Evolutionary conservation across 2,888 invertebrate species (phyloP).

Genomic region (Drosophila sordidula): DNA sequence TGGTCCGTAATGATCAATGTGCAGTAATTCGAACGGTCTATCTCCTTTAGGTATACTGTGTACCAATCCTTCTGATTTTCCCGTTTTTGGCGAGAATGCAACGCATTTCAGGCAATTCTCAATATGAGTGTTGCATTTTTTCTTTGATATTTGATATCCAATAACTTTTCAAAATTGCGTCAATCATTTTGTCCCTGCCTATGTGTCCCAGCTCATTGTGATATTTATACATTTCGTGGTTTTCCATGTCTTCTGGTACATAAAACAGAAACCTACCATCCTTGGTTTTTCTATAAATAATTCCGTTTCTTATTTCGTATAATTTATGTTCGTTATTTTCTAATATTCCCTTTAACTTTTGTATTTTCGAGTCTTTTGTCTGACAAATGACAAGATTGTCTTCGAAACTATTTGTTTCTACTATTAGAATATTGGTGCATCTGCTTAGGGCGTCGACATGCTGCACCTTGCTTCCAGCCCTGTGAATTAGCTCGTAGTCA

Average conservation of each 20-base stretch:
- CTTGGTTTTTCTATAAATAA: not conserved
- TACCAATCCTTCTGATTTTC: not conserved
- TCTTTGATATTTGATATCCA: not conserved
- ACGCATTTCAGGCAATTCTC: constrained; percentile 5
- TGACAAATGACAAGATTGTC: no score
- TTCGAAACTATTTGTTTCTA: no score
- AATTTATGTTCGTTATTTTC: not conserved
- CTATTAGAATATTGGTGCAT: no score
- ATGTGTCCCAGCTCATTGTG: not conserved
- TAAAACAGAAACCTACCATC: not conserved
- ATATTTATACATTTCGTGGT: not conserved
- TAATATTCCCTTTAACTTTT: not conserved
- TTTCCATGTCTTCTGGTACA: not conserved
- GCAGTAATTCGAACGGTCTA: not conserved
- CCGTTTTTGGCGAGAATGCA: not conserved
- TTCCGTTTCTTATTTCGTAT: not conserved
- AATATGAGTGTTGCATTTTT: not conserved
- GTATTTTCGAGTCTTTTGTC: not conserved
- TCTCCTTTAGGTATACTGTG: not conserved
- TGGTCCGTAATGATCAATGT: not conserved
- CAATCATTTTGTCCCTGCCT: not conserved
- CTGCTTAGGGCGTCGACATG: no score
- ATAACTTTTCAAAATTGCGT: not conserved
- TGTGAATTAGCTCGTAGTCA: no score
- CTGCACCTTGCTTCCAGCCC: no score